Evolutionary conservation across 2,113 vertebrate genomes (phyloP).

Genomic region (Aplodontia rufa): DNA sequence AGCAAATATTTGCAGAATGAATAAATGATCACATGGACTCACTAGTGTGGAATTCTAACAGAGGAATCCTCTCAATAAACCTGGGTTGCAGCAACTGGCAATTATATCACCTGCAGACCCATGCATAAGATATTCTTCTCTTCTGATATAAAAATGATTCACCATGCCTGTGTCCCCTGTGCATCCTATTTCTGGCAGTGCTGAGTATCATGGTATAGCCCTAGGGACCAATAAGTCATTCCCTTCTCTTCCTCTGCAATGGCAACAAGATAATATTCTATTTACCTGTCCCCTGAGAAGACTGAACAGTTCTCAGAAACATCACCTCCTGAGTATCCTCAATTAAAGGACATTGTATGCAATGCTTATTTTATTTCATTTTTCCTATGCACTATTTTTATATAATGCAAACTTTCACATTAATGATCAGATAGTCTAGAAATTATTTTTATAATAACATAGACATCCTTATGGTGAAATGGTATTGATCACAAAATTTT

Average conservation of each 20-base stretch:
- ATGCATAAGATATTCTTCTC: background rate
- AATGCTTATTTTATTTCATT: background rate
- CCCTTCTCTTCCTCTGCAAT: background rate
- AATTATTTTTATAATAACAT: background rate
- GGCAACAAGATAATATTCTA: slow-evolving; percentile 29
- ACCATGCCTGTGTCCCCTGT: background rate
- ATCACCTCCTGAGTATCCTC: background rate
- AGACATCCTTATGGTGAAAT: background rate
- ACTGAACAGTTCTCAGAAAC: slow-evolving; percentile 13
- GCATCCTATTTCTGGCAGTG: slow-evolving; percentile 20
- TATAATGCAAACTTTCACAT: background rate
- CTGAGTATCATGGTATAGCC: slow-evolving; percentile 2
- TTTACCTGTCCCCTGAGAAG: background rate
- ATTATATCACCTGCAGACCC: background rate
- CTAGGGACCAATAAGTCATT: slow-evolving; percentile 21
- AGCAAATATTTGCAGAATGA: slow-evolving; percentile 45
- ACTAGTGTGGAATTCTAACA: background rate
- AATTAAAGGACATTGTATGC: background rate
- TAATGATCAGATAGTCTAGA: background rate
- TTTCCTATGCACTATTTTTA: background rate
- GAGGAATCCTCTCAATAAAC: background rate
- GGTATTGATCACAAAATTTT: background rate
- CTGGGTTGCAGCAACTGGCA: background rate
- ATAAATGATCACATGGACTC: background rate
- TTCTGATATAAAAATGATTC: slow-evolving; percentile 21